Conservation (phyloP, 2,113 vertebrate species). For the Neodon shergylaensis region DNA sequence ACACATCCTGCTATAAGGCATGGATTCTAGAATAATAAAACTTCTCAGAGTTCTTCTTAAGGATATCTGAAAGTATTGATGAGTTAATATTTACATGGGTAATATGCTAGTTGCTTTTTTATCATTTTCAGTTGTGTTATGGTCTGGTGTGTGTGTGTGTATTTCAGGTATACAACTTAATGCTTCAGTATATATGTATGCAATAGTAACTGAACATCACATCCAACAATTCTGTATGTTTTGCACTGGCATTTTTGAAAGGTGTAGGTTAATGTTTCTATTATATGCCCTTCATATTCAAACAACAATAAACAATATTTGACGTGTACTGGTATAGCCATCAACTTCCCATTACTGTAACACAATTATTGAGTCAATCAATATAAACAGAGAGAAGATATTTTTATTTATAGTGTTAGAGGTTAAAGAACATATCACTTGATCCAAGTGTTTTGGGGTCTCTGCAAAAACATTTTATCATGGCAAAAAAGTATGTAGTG, state of each 20-base stretch:
- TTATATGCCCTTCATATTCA: not conserved
- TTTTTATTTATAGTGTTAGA: not conserved
- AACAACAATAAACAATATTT: not conserved
- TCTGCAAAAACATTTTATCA: not conserved
- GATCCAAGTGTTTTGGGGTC: not conserved
- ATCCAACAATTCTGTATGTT: not conserved
- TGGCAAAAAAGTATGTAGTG: not conserved
- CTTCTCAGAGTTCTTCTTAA: not conserved
- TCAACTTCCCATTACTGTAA: not conserved
- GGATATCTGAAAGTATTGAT: not conserved
- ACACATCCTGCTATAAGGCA: not conserved
- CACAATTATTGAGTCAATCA: not conserved
- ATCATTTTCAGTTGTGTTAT: not conserved
- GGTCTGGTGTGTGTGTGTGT: not conserved
- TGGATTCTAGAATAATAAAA: not conserved
- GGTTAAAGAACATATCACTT: not conserved
- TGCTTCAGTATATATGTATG: not conserved
- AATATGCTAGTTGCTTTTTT: not conserved
- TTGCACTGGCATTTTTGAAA: conserved; percentile 25
- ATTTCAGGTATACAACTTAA: not conserved
- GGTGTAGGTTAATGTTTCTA: not conserved
- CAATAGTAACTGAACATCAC: not conserved
- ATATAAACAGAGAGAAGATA: not conserved
- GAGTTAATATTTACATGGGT: not conserved
- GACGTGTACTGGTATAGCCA: not conserved